Evolutionary conservation across 2,113 vertebrate genomes (phyloP).

Genomic region (Macrotis lagotis): DNA sequence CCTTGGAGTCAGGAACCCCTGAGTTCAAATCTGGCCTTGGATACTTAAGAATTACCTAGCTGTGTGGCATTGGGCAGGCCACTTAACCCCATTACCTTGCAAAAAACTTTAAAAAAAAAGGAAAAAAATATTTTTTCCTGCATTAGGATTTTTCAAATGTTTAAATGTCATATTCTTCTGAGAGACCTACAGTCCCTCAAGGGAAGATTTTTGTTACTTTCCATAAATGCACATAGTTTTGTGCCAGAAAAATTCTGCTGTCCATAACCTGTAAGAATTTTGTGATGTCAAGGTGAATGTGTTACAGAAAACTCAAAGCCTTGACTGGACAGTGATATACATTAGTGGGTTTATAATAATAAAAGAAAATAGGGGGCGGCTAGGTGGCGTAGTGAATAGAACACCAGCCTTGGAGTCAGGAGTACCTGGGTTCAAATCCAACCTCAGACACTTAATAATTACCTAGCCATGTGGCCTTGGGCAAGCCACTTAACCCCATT

Average conservation of each 20-base stretch:
- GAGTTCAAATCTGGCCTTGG: too few relatives aligned
- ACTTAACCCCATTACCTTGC: too few relatives aligned
- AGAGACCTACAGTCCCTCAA: neutral
- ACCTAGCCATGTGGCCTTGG: too few relatives aligned
- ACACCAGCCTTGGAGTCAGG: too few relatives aligned
- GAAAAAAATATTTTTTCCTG: neutral
- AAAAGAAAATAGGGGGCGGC: neutral
- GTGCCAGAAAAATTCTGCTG: neutral
- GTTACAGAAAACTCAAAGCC: neutral
- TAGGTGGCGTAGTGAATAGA: too few relatives aligned
- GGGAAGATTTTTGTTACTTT: neutral
- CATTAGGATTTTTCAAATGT: neutral
- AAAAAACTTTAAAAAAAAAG: too few relatives aligned
- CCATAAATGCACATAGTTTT: neutral
- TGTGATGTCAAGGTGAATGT: neutral
- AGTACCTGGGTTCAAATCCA: too few relatives aligned
- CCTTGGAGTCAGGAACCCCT: too few relatives aligned
- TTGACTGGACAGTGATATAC: neutral
- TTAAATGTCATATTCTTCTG: neutral
- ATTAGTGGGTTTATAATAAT: neutral
- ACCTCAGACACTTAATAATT: too few relatives aligned
- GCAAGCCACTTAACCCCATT: too few relatives aligned
- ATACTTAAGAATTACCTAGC: too few relatives aligned
- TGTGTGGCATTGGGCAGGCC: too few relatives aligned
- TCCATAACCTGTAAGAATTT: neutral